Conservation (phyloP, 2,888 invertebrate species). For the Hypercompe scribonia region DNA sequence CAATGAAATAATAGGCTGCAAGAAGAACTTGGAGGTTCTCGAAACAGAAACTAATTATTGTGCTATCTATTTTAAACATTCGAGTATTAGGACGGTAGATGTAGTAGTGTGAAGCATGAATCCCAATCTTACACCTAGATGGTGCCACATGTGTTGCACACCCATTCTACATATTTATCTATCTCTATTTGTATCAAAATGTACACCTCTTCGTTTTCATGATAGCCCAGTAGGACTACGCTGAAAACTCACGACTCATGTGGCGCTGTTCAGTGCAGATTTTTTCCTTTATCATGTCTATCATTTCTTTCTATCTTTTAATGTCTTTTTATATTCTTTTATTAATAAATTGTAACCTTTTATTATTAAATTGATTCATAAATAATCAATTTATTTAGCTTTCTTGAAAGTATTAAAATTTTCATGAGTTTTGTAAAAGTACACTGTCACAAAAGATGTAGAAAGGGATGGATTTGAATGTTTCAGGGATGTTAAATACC, state of each 20-base stretch:
- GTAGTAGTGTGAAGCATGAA: not conserved
- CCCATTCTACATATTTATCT: not conserved
- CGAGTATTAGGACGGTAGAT: not conserved
- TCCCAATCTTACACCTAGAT: not conserved
- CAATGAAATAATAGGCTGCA: constrained; percentile 6
- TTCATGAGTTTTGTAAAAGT: no score
- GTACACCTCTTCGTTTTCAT: not conserved
- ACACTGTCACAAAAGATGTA: no score
- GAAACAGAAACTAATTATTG: not conserved
- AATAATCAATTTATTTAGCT: no score
- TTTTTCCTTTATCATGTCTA: no score
- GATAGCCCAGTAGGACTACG: not conserved
- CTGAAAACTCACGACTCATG: not conserved
- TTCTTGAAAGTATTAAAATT: no score
- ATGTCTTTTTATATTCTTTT: no score
- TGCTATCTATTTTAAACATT: not conserved
- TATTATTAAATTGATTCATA: no score
- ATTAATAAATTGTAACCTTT: no score
- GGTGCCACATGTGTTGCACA: no score
- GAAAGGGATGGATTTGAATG: no score
- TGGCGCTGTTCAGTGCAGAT: not conserved
- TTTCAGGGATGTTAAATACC: no score
- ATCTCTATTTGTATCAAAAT: not conserved
- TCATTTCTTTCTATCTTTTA: no score
- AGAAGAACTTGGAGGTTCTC: not conserved